These are phyloP conservation scores for Rhinella marina DNA, from an alignment of 2,797 vertebrate species.

Conservation along the genomic window DNA sequence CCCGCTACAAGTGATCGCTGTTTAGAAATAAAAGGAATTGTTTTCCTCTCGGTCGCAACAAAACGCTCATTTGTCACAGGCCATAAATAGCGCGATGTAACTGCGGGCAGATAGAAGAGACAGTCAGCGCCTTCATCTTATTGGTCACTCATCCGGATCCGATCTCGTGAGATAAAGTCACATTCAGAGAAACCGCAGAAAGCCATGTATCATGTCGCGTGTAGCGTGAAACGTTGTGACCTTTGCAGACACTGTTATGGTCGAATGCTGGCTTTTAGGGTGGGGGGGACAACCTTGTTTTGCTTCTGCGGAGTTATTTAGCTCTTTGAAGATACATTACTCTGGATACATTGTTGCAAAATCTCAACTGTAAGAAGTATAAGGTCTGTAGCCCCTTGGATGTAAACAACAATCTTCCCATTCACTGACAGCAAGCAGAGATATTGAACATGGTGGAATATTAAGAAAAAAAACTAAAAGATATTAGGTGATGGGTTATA, in stretches of 20 bases:
- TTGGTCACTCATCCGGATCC: conserved; percentile 40
- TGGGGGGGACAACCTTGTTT: not conserved
- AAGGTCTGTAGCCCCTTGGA: too few relatives aligned
- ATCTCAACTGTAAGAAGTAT: too few relatives aligned
- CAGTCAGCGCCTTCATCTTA: conserved; percentile 30
- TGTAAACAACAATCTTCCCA: too few relatives aligned
- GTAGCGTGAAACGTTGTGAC: not conserved
- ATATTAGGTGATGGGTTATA: too few relatives aligned
- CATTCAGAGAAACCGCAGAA: too few relatives aligned
- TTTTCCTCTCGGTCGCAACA: conserved; percentile 49
- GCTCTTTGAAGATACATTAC: not conserved
- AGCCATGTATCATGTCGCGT: not conserved
- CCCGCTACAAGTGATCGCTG: conserved; percentile 44
- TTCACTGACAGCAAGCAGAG: too few relatives aligned
- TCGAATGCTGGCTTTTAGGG: not conserved
- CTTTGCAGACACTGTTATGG: not conserved
- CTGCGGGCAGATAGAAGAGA: conserved; percentile 31
- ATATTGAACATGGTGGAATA: too few relatives aligned
- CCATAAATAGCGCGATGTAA: conserved; percentile 51
- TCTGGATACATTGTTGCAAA: not conserved
- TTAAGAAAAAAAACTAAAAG: too few relatives aligned
- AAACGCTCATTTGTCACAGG: conserved; percentile 55
- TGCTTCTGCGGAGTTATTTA: not conserved
- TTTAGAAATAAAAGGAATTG: conserved; percentile 49
- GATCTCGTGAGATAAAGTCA: not conserved